These are phyloP conservation scores for Sinohyriopsis cumingii DNA, from an alignment of 2,888 invertebrate species.

Conservation along the genomic window DNA sequence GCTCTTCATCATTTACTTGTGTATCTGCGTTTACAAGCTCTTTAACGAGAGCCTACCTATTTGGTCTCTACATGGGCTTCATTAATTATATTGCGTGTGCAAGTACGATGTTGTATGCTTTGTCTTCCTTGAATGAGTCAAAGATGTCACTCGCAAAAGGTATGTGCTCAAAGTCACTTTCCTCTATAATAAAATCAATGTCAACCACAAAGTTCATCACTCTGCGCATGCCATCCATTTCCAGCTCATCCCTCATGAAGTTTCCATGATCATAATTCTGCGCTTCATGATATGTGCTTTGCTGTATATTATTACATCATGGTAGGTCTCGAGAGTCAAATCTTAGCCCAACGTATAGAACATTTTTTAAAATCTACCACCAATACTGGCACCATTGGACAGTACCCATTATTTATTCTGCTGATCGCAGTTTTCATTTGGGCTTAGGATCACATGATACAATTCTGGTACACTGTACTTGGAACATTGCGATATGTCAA, in stretches of 20 bases:
- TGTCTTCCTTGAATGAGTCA: constrained; percentile 14
- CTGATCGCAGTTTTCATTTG: too few species aligned
- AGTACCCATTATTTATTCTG: too few species aligned
- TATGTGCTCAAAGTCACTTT: constrained; percentile 2
- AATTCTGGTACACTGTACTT: too few species aligned
- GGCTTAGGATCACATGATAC: constrained; percentile 5
- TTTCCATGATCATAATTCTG: constrained; percentile 5
- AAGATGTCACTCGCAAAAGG: constrained; percentile 8
- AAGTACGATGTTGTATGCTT: constrained; percentile 18
- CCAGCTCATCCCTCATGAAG: too few species aligned
- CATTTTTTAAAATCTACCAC: too few species aligned
- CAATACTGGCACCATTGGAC: too few species aligned
- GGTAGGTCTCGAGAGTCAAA: constrained; percentile 18
- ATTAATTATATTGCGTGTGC: constrained; percentile 12
- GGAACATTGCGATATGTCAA: too few species aligned
- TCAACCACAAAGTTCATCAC: constrained; percentile 12
- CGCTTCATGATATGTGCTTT: constrained; percentile 24
- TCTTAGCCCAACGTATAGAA: constrained; percentile 12
- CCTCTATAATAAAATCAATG: constrained; percentile 10
- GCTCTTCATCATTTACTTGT: constrained; percentile 1
- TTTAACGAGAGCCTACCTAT: constrained; percentile 1
- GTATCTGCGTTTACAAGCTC: not conserved
- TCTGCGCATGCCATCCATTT: too few species aligned
- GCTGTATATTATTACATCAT: constrained; percentile 25
- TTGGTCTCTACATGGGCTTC: constrained; percentile 5